These are phyloP conservation scores for Tenebrio molitor DNA, from an alignment of 1,140 invertebrate species.

Conservation along the genomic window DNA sequence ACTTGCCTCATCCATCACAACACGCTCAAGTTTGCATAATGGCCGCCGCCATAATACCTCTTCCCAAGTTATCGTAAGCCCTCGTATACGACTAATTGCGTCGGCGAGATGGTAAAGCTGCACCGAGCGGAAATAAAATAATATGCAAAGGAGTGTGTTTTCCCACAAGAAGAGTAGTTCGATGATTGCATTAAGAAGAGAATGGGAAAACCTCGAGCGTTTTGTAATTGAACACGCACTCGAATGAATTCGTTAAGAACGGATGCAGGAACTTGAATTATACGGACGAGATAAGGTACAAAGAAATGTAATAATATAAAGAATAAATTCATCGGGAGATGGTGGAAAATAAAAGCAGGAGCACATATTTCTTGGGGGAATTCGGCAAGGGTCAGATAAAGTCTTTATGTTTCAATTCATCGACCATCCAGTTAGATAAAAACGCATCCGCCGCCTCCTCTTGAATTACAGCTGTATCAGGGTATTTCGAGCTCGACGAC, in stretches of 20 bases:
- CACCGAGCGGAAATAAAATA: no score
- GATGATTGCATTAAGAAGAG: not conserved
- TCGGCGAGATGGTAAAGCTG: not conserved
- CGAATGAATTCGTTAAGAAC: not conserved
- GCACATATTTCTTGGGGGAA: constrained; percentile 51
- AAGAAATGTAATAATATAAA: constrained; percentile 26
- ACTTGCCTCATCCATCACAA: constrained; percentile 26
- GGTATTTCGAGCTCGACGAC: not conserved
- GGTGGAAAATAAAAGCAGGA: constrained; percentile 47
- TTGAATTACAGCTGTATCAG: constrained; percentile 4
- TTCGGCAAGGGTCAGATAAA: constrained; percentile 47
- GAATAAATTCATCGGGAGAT: constrained; percentile 12
- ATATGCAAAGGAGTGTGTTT: no score
- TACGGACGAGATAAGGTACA: not conserved
- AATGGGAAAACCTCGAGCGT: not conserved
- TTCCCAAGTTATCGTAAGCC: not conserved
- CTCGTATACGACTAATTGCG: not conserved
- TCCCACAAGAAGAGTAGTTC: no score
- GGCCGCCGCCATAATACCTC: not conserved
- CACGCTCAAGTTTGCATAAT: constrained; percentile 8
- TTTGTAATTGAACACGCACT: not conserved
- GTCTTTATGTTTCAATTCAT: constrained; percentile 52
- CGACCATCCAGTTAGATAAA: constrained; percentile 41
- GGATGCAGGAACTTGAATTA: not conserved
- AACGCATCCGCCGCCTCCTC: constrained; percentile 11